These are phyloP conservation scores for Pseudomyrmex sp. DNA, from an alignment of 1,140 invertebrate genomes.

Conservation along the genomic window DNA sequence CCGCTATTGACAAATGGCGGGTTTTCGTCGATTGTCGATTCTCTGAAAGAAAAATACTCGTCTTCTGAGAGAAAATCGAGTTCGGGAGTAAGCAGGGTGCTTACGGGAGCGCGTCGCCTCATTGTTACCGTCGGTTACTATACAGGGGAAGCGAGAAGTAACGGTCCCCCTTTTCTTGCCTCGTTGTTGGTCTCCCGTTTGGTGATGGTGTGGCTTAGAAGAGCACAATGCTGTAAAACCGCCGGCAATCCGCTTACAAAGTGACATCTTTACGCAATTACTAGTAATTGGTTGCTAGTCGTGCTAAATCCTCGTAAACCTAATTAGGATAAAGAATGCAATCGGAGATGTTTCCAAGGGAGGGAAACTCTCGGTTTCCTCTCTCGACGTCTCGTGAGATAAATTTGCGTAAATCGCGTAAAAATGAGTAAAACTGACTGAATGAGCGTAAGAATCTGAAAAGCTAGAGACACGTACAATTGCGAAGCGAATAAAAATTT, in stretches of 20 bases:
- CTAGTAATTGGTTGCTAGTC: constrained; percentile 82
- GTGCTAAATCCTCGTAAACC: constrained; percentile 77
- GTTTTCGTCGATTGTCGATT: constrained; percentile 38
- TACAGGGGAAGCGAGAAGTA: constrained; percentile 74
- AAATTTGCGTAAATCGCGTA: constrained; percentile 1
- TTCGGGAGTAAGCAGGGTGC: constrained; percentile 38
- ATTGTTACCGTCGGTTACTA: constrained; percentile 63
- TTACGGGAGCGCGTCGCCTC: constrained; percentile 61
- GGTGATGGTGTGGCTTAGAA: constrained; percentile 75
- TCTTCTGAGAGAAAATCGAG: constrained; percentile 67
- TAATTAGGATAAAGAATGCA: constrained; percentile 81
- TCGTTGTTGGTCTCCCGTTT: constrained; percentile 22
- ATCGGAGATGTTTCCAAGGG: constrained; percentile 68
- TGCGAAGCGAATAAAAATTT: neutral
- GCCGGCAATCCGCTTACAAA: constrained; percentile 83
- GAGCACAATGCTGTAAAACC: constrained; percentile 81
- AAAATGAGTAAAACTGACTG: neutral
- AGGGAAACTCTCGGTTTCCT: constrained; percentile 33
- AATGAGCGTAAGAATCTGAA: constrained; percentile 15
- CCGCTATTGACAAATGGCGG: neutral
- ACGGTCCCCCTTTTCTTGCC: constrained; percentile 73
- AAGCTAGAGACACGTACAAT: neutral
- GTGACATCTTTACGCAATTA: constrained; percentile 86
- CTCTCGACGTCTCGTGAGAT: constrained; percentile 6
- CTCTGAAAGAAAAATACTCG: constrained; percentile 51